A percentile compares a stretch with the other conserved stretches of the same genome.
These are phyloP conservation scores for Brienomyrus brachyistius DNA, from an alignment of 2,113 vertebrate species.

Conservation along the genomic window DNA sequence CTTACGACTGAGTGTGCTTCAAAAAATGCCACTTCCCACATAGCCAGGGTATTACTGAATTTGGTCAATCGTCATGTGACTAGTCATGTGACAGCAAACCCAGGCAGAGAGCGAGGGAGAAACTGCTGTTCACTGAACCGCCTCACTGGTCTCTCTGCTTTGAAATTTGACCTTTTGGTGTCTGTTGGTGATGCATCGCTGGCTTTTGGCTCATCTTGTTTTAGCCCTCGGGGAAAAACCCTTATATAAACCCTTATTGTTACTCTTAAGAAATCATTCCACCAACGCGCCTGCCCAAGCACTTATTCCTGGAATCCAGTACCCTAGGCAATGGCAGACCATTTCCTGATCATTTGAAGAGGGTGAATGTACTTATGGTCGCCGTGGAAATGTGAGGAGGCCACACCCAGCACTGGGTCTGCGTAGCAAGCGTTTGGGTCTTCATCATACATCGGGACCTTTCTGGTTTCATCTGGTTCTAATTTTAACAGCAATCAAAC, in stretches of 20 bases:
- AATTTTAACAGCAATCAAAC: slow-evolving; percentile 2
- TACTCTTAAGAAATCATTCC: not conserved
- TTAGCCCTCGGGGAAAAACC: not conserved
- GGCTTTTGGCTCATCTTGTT: not conserved
- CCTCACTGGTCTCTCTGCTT: not conserved
- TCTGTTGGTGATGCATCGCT: not conserved
- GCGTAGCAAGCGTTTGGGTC: not conserved
- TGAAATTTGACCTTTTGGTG: not conserved
- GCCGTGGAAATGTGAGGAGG: not conserved
- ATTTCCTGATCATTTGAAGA: not conserved
- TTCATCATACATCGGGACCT: not conserved
- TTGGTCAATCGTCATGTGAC: not conserved
- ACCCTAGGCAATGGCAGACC: not conserved
- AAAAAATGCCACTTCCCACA: not conserved
- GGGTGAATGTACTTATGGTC: not conserved
- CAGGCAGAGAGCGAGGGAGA: not conserved
- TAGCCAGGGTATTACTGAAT: not conserved
- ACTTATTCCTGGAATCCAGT: not conserved
- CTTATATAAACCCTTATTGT: not conserved
- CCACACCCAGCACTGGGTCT: not conserved
- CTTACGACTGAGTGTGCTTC: not conserved
- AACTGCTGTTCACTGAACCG: not conserved
- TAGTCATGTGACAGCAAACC: not conserved
- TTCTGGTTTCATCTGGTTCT: no score
- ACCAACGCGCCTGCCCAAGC: not conserved